Conservation (phyloP, 2,888 invertebrate species). For the Diloba caeruleocephala region DNA sequence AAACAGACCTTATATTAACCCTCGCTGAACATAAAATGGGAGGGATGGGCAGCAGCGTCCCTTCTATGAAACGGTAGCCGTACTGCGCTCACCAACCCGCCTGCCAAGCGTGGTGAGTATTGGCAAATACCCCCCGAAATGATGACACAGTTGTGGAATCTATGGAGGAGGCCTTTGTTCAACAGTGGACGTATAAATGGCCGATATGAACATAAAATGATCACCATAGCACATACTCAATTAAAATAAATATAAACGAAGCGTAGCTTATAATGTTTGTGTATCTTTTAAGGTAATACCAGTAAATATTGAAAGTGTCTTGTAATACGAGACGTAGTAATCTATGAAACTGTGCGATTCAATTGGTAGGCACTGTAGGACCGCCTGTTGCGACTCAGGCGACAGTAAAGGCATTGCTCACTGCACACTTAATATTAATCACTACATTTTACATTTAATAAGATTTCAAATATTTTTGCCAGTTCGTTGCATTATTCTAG, state of each 20-base stretch:
- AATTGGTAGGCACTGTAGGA: slow-evolving; percentile 22
- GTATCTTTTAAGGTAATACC: slow-evolving; percentile 33
- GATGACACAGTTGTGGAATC: too few relatives aligned
- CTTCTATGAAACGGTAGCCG: too few relatives aligned
- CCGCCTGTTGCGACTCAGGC: slow-evolving; percentile 47
- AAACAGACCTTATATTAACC: slow-evolving; percentile 1
- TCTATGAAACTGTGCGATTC: slow-evolving; percentile 32
- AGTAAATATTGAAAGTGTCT: slow-evolving; percentile 44
- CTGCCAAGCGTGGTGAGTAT: too few relatives aligned
- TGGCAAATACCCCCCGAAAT: too few relatives aligned
- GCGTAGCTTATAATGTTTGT: slow-evolving; percentile 29
- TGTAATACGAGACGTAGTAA: slow-evolving; percentile 45
- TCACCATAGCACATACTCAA: slow-evolving; percentile 14
- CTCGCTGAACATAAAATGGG: too few relatives aligned
- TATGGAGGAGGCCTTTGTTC: too few relatives aligned
- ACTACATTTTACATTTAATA: slow-evolving; percentile 16
- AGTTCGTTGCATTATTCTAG: not conserved
- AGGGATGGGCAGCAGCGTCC: too few relatives aligned
- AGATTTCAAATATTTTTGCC: slow-evolving; percentile 7
- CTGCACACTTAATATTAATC: slow-evolving; percentile 17
- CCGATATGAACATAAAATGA: slow-evolving; percentile 6
- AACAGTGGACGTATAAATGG: too few relatives aligned
- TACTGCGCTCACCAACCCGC: too few relatives aligned
- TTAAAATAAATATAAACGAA: slow-evolving; percentile 27
- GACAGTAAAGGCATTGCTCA: slow-evolving; percentile 38